Conservation (phyloP, 2,113 vertebrate species). For the Aspidoscelis tigris region DNA sequence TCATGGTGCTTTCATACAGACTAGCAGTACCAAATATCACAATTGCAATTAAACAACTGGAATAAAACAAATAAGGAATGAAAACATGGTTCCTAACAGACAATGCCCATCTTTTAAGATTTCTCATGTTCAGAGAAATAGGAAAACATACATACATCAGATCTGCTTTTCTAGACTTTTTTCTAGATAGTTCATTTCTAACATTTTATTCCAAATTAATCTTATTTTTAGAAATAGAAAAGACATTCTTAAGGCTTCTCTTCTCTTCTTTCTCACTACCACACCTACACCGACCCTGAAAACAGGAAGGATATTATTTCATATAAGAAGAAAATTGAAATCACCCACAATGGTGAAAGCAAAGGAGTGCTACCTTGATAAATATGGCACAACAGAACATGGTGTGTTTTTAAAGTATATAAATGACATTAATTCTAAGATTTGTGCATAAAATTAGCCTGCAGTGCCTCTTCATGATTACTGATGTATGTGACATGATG, state of each 20-base stretch:
- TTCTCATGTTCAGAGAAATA: background rate
- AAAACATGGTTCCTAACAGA: background rate
- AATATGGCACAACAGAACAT: constrained; percentile 33
- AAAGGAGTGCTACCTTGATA: constrained; percentile 30
- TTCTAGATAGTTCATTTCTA: background rate
- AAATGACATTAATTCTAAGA: constrained; percentile 26
- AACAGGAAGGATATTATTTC: constrained; percentile 41
- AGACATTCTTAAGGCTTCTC: background rate
- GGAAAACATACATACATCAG: background rate
- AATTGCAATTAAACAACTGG: no score
- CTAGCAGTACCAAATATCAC: no score
- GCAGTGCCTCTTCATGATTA: constrained; percentile 41
- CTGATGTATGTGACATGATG: constrained; percentile 21
- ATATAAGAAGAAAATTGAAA: constrained; percentile 50
- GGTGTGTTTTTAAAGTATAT: constrained; percentile 11
- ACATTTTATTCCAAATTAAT: constrained; percentile 4
- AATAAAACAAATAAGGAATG: no score
- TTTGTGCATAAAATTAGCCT: constrained; percentile 48
- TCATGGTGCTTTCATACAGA: no score
- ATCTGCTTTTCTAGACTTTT: background rate
- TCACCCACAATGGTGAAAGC: constrained; percentile 23
- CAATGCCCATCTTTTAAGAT: background rate
- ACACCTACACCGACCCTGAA: background rate
- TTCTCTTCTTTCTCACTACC: background rate
- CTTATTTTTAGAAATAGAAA: constrained; percentile 12